A percentile compares a stretch with the other conserved stretches of the same genome.
These are phyloP conservation scores for Psammodynastes pulverulentus DNA, from an alignment of 2,113 vertebrate species.

Conservation along the genomic window DNA sequence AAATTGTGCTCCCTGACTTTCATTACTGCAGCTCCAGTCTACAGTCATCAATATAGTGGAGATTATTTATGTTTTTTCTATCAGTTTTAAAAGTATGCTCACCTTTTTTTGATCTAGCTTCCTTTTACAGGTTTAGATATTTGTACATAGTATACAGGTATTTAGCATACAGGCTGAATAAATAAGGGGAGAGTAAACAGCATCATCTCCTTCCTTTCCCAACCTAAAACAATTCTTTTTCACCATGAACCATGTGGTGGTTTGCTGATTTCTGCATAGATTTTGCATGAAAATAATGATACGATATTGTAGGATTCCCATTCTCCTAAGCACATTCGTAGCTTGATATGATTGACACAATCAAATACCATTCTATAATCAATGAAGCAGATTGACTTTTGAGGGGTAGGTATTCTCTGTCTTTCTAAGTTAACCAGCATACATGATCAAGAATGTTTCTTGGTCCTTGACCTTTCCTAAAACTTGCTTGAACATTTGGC, in stretches of 20 bases:
- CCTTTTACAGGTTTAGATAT: neutral
- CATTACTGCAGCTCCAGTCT: neutral
- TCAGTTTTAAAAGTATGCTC: neutral
- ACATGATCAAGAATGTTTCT: neutral
- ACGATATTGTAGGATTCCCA: neutral
- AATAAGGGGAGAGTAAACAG: neutral
- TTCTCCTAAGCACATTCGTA: neutral
- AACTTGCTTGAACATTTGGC: neutral
- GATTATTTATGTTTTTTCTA: neutral
- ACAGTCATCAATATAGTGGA: neutral
- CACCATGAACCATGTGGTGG: neutral
- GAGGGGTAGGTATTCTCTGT: neutral
- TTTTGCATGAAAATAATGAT: neutral
- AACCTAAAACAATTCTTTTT: neutral
- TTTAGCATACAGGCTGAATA: neutral
- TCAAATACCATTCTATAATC: neutral
- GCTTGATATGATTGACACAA: neutral
- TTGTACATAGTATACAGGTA: neutral
- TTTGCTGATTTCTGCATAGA: neutral
- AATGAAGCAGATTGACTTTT: neutral
- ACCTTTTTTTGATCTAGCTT: neutral
- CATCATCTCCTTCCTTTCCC: neutral
- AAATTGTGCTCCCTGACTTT: neutral
- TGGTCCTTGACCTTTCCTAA: neutral
- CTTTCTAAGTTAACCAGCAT: neutral